Base-by-base conservation (phyloP, 1,140 invertebrate species). In the Trichogramma pretiosum region DNA sequence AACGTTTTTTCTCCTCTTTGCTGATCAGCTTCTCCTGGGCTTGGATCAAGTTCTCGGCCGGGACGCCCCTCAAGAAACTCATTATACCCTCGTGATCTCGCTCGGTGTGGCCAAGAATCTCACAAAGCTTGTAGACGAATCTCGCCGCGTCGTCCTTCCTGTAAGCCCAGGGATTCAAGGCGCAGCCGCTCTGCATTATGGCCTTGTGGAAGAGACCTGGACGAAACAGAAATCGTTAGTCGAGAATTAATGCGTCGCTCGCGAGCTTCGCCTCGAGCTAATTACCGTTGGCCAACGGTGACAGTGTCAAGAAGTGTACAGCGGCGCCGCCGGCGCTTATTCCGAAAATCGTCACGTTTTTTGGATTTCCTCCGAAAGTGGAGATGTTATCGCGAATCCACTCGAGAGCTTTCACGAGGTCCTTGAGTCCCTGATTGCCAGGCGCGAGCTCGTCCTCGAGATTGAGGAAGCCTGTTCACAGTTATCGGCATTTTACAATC, bases 161-260 rank as follows among this genome's bases (percentile, higher is more conserved):
- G 35, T 80, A 72, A 0, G 85, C 79, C 85, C 86, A 90, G 0
- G 82, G 75, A 61, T 81, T 81, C 19, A 84, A 62, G 10, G 82
- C 78, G 1, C 81, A 83, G 5, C 87, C 87, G 57, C 84, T 84
- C 68, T 85, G 78, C 1, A 81, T 74, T 33, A 87, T 84, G 0
- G 68, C 82, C 53, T 77, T 75, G 41, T 82, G 77, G 54, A 86
- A 84, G 17, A 85, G 57, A 19, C 80, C 82, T 18, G n/a, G n/a
- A n/a, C n/a, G n/a, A n/a, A n/a, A n/a, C n/a, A n/a, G n/a, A n/a
- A n/a, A n/a, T n/a, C n/a, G n/a, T n/a, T n/a, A n/a, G n/a, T n/a
- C n/a, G n/a, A n/a, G n/a, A n/a, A n/a, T n/a, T n/a, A n/a, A n/a
- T n/a, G n/a, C n/a, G n/a, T n/a, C n/a, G n/a, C n/a, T 9, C 26